Percentiles rank a stretch among this genome's conserved stretches.
Conservation (phyloP, 2,888 invertebrate species). For the Mechanitis messenoides region DNA sequence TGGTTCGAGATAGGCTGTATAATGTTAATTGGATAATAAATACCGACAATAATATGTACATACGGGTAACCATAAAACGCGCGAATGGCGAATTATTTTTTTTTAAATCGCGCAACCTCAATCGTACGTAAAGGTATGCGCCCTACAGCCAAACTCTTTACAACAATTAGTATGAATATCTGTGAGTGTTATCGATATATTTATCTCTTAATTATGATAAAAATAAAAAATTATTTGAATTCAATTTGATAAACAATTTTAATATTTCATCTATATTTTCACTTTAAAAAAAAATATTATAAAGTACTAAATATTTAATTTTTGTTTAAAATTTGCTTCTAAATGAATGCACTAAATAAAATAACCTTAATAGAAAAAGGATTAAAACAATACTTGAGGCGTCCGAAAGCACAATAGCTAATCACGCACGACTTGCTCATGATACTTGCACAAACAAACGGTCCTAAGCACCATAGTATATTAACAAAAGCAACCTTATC, state of each 20-base stretch:
- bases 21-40: no score
- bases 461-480: neutral
- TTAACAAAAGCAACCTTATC: slow-evolving; percentile 11
- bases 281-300: no score
- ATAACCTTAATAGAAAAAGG: slow-evolving; percentile 18
- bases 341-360: slow-evolving; percentile 10
- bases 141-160: slow-evolving; percentile 11
- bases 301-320: no score
- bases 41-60: no score
- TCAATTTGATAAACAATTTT: no score
- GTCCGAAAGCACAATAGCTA: slow-evolving; percentile 34
- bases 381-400: slow-evolving; percentile 27
- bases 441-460: slow-evolving; percentile 16
- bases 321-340: neutral
- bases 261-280: no score
- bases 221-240: no score
- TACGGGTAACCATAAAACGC: no score
- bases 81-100: no score
- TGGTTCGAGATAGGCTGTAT: neutral
- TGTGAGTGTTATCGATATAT: slow-evolving; percentile 8
- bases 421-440: slow-evolving; percentile 31
- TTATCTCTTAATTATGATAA: slow-evolving; percentile 19
- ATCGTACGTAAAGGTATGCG: slow-evolving; percentile 8
- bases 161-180: slow-evolving; percentile 17
- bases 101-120: no score